A percentile compares a stretch with the other conserved stretches of the same genome.
phyloP scores from a whole-genome alignment of 2,797 vertebrate species.

The Simalia tracyae region DNA sequence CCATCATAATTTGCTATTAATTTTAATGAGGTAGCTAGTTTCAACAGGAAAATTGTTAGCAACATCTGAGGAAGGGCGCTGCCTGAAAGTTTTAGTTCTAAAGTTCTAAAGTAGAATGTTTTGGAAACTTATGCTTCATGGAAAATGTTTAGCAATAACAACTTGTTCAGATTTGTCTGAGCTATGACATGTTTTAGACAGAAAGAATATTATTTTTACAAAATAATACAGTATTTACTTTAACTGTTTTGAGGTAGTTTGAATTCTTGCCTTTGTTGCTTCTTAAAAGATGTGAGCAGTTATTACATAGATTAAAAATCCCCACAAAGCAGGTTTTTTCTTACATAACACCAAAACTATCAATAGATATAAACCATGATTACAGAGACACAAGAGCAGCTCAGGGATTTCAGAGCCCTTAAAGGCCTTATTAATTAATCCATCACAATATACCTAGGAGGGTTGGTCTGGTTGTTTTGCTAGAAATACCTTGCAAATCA shows the following conservation, averaged over 20 bases:
- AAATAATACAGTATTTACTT: background rate
- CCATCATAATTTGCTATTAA: background rate
- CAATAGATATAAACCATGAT: background rate
- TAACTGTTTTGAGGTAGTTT: background rate
- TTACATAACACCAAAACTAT: background rate
- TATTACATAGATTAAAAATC: background rate
- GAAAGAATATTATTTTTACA: conserved; percentile 19
- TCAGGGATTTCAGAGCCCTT: background rate
- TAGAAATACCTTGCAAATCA: background rate
- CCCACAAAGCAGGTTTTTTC: background rate
- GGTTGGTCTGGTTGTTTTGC: background rate
- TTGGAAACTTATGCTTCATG: conserved; percentile 5
- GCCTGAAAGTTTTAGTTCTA: conserved; percentile 8
- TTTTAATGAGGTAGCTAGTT: background rate
- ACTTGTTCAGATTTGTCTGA: background rate
- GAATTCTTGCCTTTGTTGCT: background rate
- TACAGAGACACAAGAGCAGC: conserved; percentile 1
- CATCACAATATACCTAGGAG: background rate
- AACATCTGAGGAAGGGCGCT: background rate
- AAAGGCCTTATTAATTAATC: conserved; percentile 25
- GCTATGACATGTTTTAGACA: background rate
- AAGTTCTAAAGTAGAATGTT: background rate
- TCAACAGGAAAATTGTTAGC: background rate
- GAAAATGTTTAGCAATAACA: conserved; percentile 21
- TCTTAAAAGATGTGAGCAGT: background rate